Base-by-base conservation (phyloP, 2,888 invertebrate genomes). In the Chorisops tibialis region DNA sequence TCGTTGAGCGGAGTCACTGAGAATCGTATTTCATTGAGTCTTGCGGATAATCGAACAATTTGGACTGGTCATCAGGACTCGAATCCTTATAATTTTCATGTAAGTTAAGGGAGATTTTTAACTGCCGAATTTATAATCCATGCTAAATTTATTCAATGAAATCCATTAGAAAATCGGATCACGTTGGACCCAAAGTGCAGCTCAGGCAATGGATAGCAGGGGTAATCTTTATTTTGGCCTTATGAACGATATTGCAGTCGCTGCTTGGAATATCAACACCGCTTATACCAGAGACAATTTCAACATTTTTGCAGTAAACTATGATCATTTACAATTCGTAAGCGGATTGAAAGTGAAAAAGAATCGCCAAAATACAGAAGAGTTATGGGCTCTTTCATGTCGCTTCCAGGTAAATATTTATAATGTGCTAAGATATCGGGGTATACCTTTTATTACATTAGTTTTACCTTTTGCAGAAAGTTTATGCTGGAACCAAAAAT, bases 221-320 rank as follows among this genome's bases (percentile, higher is more conserved):
- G 88, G 87, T 1, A 79, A 87, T 45, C 73, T 87, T 66, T 88
- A 82, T 71, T 90, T 87, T 71, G 89, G 89, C 0, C 72, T 86
- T 4, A 80, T 87, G 77, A 80, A 84, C 1, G 86, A 88, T 1
- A 82, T 86, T 4, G 82, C 87, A 22, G 79, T 92, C 21, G 83
- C 82, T 70, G 90, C 88, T 68, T 91, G 91, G 88, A 87, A 91
- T 71, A 84, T 85, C 1, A 81, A 78, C 0, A 82, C 83, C 0
- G 81, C 85, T 12, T 90, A 84, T 69, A 81, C 81, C 0, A 70
- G 65, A 0, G 78, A 80, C 52, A 84, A 84, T 72, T 81, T 85
- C 30, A 79, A 81, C 61, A 70, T 84, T 6, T 69, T 85, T 6
- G 84, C 83, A 2, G 71, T 81, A 14, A 82, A 89, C 70, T 74